These are phyloP conservation scores for Siniperca undulata DNA, from an alignment of 2,797 vertebrate species.

Conservation along the genomic window DNA sequence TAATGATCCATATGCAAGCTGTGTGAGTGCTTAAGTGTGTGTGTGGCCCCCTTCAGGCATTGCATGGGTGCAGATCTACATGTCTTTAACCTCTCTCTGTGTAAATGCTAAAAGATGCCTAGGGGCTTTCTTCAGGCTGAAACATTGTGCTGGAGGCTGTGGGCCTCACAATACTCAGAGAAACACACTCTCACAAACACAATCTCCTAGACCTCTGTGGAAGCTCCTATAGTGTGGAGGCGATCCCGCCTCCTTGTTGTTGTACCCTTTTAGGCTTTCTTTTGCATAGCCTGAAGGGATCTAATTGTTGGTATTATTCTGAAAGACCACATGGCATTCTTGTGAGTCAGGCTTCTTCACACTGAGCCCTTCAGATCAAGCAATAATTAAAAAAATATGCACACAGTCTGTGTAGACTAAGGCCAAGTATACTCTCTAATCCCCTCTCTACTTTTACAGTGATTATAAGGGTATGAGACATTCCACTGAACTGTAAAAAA, in stretches of 20 bases:
- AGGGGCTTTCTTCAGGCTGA: conserved; percentile 79
- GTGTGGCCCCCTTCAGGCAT: conserved; percentile 86
- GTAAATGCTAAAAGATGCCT: conserved; percentile 85
- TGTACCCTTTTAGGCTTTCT: conserved; percentile 68
- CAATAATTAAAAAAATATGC: conserved; percentile 85
- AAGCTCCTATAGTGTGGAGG: conserved; percentile 40
- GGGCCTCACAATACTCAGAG: conserved; percentile 76
- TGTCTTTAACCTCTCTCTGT: conserved; percentile 86
- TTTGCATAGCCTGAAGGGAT: conserved; percentile 76
- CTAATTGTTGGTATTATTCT: conserved; percentile 73
- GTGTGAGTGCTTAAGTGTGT: conserved; percentile 86
- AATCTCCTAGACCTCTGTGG: conserved; percentile 49
- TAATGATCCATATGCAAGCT: conserved; percentile 94
- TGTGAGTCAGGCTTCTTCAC: conserved; percentile 75
- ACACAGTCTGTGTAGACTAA: conserved; percentile 62
- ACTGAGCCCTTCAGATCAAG: conserved; percentile 78
- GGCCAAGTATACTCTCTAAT: conserved; percentile 41
- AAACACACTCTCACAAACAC: conserved; percentile 49
- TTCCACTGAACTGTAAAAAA: conserved; percentile 44
- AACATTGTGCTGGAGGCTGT: conserved; percentile 80
- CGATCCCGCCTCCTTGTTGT: conserved; percentile 42
- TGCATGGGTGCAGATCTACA: conserved; percentile 85
- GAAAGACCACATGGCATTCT: conserved; percentile 84
- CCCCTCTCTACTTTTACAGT: conserved; percentile 37
- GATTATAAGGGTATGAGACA: conserved; percentile 33